A percentile compares a stretch with the other conserved stretches of the same genome.
Conservation (phyloP, 2,797 vertebrate genomes). For the Acanthopagrus latus region DNA sequence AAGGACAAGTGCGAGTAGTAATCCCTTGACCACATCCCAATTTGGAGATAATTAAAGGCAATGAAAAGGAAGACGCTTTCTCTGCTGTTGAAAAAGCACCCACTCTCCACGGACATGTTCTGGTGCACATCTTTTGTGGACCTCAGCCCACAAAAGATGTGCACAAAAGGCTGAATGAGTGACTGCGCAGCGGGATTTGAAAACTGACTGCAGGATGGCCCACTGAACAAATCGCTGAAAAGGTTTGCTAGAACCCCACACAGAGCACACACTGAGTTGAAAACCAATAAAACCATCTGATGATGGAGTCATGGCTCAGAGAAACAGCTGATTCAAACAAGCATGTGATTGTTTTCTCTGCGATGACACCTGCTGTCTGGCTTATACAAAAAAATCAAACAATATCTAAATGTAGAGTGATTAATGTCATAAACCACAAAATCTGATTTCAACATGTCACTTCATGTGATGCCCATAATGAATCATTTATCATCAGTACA, state of each 20-base stretch:
- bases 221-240: conserved; percentile 46
- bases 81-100: conserved; percentile 38
- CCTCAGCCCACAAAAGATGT: conserved; percentile 43
- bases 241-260: conserved; percentile 20
- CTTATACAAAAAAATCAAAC: neutral
- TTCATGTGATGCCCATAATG: neutral
- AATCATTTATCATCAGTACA: neutral
- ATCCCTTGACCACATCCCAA: conserved; percentile 54
- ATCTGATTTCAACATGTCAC: no score
- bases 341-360: conserved; percentile 7
- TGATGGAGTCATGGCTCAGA: conserved; percentile 16
- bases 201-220: conserved; percentile 48
- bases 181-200: conserved; percentile 44
- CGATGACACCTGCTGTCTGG: neutral
- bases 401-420: neutral
- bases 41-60: conserved; percentile 78
- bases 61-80: conserved; percentile 74
- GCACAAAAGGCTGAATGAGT: conserved; percentile 62
- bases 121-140: conserved; percentile 60
- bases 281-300: conserved; percentile 43
- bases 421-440: no score
- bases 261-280: conserved; percentile 20
- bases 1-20: conserved; percentile 8
- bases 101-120: conserved; percentile 60
- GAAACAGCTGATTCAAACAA: conserved; percentile 33